These are phyloP conservation scores for Enteromius viviparus DNA, from an alignment of 2,797 vertebrate species.

Conservation along the genomic window DNA sequence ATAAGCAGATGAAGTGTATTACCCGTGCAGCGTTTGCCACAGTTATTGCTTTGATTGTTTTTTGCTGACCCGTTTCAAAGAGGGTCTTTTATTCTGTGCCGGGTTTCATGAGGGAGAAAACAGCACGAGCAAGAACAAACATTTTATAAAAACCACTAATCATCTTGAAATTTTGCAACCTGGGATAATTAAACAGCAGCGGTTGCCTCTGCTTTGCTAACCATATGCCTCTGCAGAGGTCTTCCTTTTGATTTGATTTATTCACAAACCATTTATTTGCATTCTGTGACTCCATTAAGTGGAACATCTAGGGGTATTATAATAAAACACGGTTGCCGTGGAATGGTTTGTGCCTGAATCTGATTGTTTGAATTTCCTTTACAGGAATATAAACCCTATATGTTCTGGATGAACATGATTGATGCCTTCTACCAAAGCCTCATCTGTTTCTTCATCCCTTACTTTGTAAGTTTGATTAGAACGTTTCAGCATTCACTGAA, in stretches of 20 bases:
- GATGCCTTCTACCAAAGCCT: slow-evolving; percentile 98
- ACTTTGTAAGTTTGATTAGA: slow-evolving; percentile 86
- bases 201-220: slow-evolving; percentile 20
- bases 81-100: slow-evolving; percentile 23
- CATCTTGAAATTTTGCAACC: slow-evolving; percentile 39
- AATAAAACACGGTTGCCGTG: background rate
- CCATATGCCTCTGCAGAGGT: slow-evolving; percentile 7
- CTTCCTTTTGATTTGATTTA: slow-evolving; percentile 31
- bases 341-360: slow-evolving; percentile 3
- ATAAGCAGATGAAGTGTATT: slow-evolving; percentile 37
- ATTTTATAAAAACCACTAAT: slow-evolving; percentile 49
- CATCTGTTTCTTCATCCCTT: slow-evolving; percentile 96
- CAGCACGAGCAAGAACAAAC: slow-evolving; percentile 10
- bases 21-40: slow-evolving; percentile 12
- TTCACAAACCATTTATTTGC: slow-evolving; percentile 25
- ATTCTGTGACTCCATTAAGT: slow-evolving; percentile 40
- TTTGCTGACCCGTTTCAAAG: slow-evolving; percentile 41
- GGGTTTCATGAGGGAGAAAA: slow-evolving; percentile 37
- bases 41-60: slow-evolving; percentile 52
- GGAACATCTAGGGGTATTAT: background rate
- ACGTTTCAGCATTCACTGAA: background rate
- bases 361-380: slow-evolving; percentile 38
- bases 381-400: slow-evolving; percentile 93
- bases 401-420: slow-evolving; percentile 99
- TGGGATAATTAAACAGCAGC: slow-evolving; percentile 40